Evolutionary conservation across 2,797 vertebrate species (phyloP).

Genomic region (Galagoides demidoff): DNA sequence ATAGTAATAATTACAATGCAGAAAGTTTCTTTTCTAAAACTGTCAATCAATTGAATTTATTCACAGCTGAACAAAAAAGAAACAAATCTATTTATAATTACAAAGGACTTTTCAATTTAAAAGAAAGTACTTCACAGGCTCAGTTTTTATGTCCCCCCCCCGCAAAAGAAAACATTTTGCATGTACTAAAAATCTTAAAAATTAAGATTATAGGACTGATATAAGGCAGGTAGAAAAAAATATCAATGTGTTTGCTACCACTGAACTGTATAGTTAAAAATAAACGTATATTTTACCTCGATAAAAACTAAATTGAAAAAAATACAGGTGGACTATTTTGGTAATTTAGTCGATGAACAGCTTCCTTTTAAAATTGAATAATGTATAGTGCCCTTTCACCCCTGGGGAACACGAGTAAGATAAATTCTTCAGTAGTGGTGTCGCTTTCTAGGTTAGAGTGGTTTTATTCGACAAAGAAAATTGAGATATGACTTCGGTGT

Average conservation of each 20-base stretch:
- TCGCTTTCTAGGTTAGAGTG: neutral
- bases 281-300: neutral
- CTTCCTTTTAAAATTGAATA: neutral
- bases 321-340: neutral
- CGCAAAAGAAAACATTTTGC: neutral
- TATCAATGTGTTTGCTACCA: neutral
- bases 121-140: neutral
- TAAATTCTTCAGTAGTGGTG: neutral
- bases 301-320: neutral
- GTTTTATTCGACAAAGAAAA: neutral
- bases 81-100: neutral
- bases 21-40: constrained; percentile 28
- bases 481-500: neutral
- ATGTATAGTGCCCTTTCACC: accelerated
- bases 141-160: neutral
- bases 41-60: neutral
- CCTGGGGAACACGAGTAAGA: accelerated
- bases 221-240: neutral
- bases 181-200: neutral
- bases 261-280: neutral
- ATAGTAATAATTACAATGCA: neutral
- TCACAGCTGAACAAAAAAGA: neutral
- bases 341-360: too few relatives aligned
- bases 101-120: neutral
- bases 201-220: too few relatives aligned